These are phyloP conservation scores for Rhamphomyia laevipes DNA, from an alignment of 2,888 invertebrate genomes.

Conservation along the genomic window DNA sequence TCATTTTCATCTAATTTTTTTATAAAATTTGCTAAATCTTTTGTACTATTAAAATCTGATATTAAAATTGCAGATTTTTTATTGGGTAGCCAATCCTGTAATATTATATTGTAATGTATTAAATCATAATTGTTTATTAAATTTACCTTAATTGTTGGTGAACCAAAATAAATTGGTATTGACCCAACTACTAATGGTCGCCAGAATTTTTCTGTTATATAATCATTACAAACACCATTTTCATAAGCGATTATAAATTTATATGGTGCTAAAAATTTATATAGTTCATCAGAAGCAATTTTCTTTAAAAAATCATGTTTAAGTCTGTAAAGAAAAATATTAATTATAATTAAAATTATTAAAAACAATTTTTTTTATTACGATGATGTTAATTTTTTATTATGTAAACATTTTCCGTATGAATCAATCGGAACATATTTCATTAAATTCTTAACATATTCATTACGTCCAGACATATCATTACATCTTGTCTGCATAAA, in stretches of 20 bases:
- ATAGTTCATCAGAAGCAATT: constrained; percentile 48
- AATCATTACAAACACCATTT: constrained; percentile 73
- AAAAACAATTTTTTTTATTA: constrained; percentile 23
- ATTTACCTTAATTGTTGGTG: constrained; percentile 46
- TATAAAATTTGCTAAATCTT: constrained; percentile 48
- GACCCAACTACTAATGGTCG: constrained; percentile 63
- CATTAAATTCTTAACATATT: constrained; percentile 60
- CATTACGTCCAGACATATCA: constrained; percentile 65
- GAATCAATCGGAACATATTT: constrained; percentile 62
- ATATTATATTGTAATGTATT: constrained; percentile 16
- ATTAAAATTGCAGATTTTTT: constrained; percentile 57
- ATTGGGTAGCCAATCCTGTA: constrained; percentile 64
- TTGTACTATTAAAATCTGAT: constrained; percentile 50
- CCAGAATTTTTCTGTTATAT: constrained; percentile 81
- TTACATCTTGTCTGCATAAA: constrained; percentile 75
- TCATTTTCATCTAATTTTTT: constrained; percentile 45
- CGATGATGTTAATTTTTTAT: constrained; percentile 55
- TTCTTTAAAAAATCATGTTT: constrained; percentile 46
- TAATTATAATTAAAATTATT: neutral
- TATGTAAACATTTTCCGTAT: constrained; percentile 67
- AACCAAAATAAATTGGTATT: constrained; percentile 74
- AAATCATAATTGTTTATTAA: neutral
- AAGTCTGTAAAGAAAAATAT: constrained; percentile 27
- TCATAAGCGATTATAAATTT: constrained; percentile 77
- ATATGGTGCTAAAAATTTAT: constrained; percentile 54